A percentile compares a stretch with the other conserved stretches of the same genome.
Conservation (phyloP, 2,113 vertebrate genomes). For the Hippocampus abdominalis region DNA sequence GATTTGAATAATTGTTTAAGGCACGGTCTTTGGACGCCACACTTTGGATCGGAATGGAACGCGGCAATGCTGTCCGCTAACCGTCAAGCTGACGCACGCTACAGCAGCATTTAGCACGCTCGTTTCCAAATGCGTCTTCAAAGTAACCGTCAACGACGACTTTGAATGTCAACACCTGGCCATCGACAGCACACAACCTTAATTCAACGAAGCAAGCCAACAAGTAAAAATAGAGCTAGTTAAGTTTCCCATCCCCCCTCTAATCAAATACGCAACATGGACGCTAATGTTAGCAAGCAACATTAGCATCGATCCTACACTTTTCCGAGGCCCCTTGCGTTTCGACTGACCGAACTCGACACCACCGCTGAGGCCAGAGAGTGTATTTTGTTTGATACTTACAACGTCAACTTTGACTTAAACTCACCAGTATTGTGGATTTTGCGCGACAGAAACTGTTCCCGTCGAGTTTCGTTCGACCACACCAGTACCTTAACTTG, state of each 20-base stretch:
- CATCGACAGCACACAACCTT: not conserved
- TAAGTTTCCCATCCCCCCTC: not conserved
- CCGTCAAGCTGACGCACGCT: slow-evolving; percentile 8
- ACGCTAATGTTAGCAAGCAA: not conserved
- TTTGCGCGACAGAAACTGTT: not conserved
- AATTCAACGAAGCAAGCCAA: not conserved
- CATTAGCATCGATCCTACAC: slow-evolving; percentile 6
- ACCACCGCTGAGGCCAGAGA: accelerated
- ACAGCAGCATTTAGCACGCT: not conserved
- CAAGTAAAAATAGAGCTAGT: not conserved
- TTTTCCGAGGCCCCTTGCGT: accelerated
- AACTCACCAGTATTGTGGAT: slow-evolving; percentile 14
- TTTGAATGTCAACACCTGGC: accelerated
- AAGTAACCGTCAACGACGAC: not conserved
- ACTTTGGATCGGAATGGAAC: not conserved
- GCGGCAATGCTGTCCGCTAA: not conserved
- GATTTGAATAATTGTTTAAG: not conserved
- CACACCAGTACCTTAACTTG: slow-evolving; percentile 18
- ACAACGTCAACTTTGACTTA: too few species aligned
- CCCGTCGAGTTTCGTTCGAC: slow-evolving; percentile 1
- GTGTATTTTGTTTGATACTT: not conserved
- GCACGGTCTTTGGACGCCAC: not conserved
- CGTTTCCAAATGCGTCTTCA: not conserved
- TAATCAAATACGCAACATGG: not conserved
- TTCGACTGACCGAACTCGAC: accelerated